phyloP scores from a whole-genome alignment of 2,797 vertebrate species.

The Kryptopterus vitreolus region DNA sequence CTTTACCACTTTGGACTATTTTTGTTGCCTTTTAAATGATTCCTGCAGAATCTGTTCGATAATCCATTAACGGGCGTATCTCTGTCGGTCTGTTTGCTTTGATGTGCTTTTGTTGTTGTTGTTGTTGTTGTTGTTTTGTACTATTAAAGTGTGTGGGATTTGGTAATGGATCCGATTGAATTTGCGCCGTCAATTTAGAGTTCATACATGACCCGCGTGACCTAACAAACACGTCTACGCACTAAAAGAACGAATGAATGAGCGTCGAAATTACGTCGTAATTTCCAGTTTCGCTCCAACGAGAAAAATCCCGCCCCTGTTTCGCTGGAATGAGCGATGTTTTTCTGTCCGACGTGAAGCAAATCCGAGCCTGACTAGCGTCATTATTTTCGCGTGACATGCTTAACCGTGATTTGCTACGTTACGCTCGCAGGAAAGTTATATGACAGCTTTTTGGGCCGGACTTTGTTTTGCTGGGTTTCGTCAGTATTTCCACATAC shows the following conservation, averaged over 20 bases:
- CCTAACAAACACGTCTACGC: neutral
- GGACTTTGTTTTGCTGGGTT: conserved; percentile 6
- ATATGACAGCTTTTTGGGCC: neutral
- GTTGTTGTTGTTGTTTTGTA: conserved; percentile 23
- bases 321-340: neutral
- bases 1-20: conserved; percentile 15
- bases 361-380: neutral
- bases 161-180: conserved; percentile 8
- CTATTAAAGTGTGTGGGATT: neutral
- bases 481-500: conserved; percentile 13
- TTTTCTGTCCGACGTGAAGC: neutral
- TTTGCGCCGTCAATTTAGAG: conserved; percentile 1
- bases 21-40: conserved; percentile 25
- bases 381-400: neutral
- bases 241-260: neutral
- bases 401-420: neutral
- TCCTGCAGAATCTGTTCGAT: conserved; percentile 24
- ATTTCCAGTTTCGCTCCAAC: no score
- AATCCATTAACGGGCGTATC: conserved; percentile 38
- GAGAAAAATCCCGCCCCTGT: no score
- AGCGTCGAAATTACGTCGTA: neutral
- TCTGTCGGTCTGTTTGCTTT: conserved; percentile 3
- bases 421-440: neutral
- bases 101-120: neutral
- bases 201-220: neutral